Base-by-base conservation (phyloP, 2,113 vertebrate genomes). In the Pterophyllum scalare region DNA sequence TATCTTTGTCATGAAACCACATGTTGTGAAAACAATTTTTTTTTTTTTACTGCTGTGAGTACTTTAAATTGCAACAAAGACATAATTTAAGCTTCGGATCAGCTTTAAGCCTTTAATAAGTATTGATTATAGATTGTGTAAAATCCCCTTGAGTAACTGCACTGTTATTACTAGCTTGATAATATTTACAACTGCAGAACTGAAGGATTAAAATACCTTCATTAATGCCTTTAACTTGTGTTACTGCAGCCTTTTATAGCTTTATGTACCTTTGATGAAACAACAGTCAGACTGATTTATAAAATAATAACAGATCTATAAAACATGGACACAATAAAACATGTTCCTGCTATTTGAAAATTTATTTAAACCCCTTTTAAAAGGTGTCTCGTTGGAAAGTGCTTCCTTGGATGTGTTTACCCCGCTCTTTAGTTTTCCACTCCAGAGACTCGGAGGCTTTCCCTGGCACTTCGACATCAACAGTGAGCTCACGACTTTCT, bases 1-100 rank as follows among this genome's bases (percentile, higher is more conserved):
- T 5, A 6, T 43, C 7, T 43, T 65, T 65, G 61, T 40, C 61
- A 67, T 46, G 14, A 67, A 19, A 40, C 2, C 22, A 6, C 0
- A 1, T 67, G 38, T 24, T 2, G 14, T 19, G 43, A 70, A 70
- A 70, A 40, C 24, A 28, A 20, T 28, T 28, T 28, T 28, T 28
- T 28, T 0, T 52, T 20, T 13, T n/a, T 72, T 72, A 14, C 19
- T 31, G 67, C 3, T 31, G 10, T 17, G 0, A 72, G 17, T 13
- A 31, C 26, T 61, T 54, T 5, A 72, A 72, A 72, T 28, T 72
- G 31, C 2, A 72, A 8, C 26, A 54, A 31, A 72, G 6, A 9
- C 31, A 54, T 54, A 33, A 54, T 72, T 72, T 72, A 31, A 31
- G 46, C 46, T 72, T 52, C 31, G 14, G 26, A 22, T 57, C 54